Evolutionary conservation across 2,797 vertebrate genomes (phyloP).

Genomic region (Antrozous pallidus): DNA sequence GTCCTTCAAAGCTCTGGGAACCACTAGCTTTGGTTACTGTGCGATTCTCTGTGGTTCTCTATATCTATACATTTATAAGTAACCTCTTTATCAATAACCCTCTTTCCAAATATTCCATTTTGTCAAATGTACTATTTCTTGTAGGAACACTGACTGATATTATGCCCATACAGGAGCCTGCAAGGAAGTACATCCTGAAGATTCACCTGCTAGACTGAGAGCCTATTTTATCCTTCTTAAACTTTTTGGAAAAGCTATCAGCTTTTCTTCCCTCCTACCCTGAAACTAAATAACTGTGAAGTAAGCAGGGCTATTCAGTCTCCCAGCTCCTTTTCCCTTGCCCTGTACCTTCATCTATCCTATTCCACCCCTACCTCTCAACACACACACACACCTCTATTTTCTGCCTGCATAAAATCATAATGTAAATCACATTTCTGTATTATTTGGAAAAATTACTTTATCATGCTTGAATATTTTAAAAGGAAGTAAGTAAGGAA

Average conservation of each 20-base stretch:
- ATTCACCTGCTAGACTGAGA: not conserved
- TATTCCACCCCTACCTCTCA: not conserved
- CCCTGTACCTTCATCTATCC: not conserved
- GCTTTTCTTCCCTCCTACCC: not conserved
- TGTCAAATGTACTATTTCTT: conserved; percentile 10
- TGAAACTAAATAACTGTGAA: conserved; percentile 21
- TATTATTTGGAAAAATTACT: conserved; percentile 8
- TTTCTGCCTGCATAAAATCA: conserved; percentile 30
- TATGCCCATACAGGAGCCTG: not conserved
- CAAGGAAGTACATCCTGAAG: not conserved
- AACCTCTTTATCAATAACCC: conserved; percentile 28
- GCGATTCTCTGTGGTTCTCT: not conserved
- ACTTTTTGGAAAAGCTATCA: not conserved
- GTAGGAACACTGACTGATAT: not conserved
- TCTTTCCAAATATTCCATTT: not conserved
- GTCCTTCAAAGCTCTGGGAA: not conserved
- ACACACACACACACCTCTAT: not conserved
- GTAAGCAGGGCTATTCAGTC: not conserved
- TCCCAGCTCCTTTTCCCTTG: conserved; percentile 13
- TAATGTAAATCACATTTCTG: conserved; percentile 4
- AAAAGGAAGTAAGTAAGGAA: conserved; percentile 30
- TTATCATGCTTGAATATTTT: conserved; percentile 10
- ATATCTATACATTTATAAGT: not conserved
- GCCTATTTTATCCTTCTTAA: not conserved
- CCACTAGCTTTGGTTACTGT: not conserved